Evolutionary conservation across 2,888 invertebrate species (phyloP), one percentile per base, ranked within the genome.

Genomic region (Augiades crinisus): DNA sequence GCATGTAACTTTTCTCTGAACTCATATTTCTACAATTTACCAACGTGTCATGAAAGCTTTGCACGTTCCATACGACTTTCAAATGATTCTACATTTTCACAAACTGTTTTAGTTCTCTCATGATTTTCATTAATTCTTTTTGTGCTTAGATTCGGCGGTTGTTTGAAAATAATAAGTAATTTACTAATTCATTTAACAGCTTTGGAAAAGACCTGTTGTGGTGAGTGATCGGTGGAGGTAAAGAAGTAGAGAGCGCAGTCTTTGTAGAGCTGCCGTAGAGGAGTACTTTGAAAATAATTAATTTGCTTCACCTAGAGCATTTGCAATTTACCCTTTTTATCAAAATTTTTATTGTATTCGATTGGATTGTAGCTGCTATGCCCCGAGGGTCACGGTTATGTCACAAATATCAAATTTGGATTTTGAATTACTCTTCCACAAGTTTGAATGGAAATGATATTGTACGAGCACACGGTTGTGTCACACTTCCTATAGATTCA

Each of bases 201-300:
- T 89, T 89, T 72, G 88, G 89, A 79, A 88, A 89, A 86, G 89
- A 89, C 78, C 84, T 83, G 75, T 84, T 88, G 75, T 89, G 89
- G 89, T 89, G 86, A 89, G 89, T 89, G 73, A 67, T 75, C 67
- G 73, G 78, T 69, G 61, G 75, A 88, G 88, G 86, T 87, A 86
- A 84, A 72, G 19, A 59, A 57, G 72, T 83, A 84, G 81, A 78
- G 65, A 71, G 65, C 64, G 65, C 72, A 66, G 65, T 68, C 61
- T 67, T 65, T 56, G 78, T 86, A 83, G 82, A 68, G 60, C 65
- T 70, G 70, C 67, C 54, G 73, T 87, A 86, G 86, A 78, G 60
- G 69, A 77, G 59, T 67, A 72, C 72, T 82, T 81, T 76, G 58
- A 36, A 63, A 59, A 47, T 46, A 19, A 67, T 67, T 65, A 68